These are phyloP conservation scores for Meiosimyza decipiens DNA, from an alignment of 2,888 invertebrate genomes.

Conservation along the genomic window DNA sequence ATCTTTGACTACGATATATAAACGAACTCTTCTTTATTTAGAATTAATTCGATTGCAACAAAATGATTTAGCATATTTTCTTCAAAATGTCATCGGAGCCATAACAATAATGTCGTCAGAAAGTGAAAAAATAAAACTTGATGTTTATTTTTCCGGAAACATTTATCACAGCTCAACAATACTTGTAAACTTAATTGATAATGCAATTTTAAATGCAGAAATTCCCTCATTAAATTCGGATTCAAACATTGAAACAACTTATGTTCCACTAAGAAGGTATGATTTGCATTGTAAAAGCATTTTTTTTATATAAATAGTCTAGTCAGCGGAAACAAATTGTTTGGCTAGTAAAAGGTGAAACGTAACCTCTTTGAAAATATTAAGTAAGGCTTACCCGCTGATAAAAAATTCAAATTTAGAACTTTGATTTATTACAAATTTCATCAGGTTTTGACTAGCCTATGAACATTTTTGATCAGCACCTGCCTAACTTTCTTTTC, in stretches of 20 bases:
- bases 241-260: slow-evolving; percentile 52
- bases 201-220: slow-evolving; percentile 64
- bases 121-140: slow-evolving; percentile 50
- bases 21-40: slow-evolving; percentile 37
- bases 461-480: no score
- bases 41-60: slow-evolving; percentile 56
- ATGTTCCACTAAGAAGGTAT: slow-evolving; percentile 58
- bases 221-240: slow-evolving; percentile 30
- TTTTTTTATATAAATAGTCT: no score
- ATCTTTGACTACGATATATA: background rate
- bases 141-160: slow-evolving; percentile 66
- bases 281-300: background rate
- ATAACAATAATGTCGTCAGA: slow-evolving; percentile 47
- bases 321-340: no score
- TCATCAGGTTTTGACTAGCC: no score
- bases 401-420: no score
- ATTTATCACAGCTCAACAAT: slow-evolving; percentile 70
- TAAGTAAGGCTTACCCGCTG: no score
- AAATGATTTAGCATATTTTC: slow-evolving; percentile 58
- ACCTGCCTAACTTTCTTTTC: no score
- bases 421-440: no score
- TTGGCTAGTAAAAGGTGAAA: no score
- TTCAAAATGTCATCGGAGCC: slow-evolving; percentile 60
- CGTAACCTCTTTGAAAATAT: no score
- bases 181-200: slow-evolving; percentile 68